phyloP scores from a whole-genome alignment of 2,113 vertebrate genomes.

The Ornithorhynchus anatinus region DNA sequence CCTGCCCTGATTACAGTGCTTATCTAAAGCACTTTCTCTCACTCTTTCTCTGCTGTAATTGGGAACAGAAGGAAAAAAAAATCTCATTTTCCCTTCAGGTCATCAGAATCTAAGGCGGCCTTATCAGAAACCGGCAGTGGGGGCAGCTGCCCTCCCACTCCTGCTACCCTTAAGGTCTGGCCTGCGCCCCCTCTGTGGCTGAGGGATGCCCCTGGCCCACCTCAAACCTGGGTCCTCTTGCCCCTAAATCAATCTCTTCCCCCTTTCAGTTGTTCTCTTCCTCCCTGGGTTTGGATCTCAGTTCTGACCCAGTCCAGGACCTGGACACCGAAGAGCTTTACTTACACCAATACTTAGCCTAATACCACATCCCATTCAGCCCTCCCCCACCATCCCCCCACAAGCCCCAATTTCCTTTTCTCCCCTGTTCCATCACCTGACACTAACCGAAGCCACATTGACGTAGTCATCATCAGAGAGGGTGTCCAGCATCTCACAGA shows the following conservation, averaged over 20 bases:
- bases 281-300: too few relatives aligned
- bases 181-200: too few relatives aligned
- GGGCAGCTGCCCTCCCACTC: too few relatives aligned
- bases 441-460: constrained; percentile 83
- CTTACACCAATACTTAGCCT: too few relatives aligned
- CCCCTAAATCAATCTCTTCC: too few relatives aligned
- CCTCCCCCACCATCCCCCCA: neutral
- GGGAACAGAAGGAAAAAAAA: neutral
- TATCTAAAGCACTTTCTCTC: neutral
- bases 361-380: too few relatives aligned
- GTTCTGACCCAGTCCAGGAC: too few relatives aligned
- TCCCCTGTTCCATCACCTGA: accelerated
- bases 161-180: too few relatives aligned
- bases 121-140: too few relatives aligned
- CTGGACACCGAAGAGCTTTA: too few relatives aligned
- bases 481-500: constrained; percentile 92
- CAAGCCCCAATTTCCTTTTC: accelerated
- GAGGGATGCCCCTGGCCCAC: neutral
- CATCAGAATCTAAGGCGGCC: neutral
- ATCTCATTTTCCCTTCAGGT: neutral
- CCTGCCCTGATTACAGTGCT: neutral
- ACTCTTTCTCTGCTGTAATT: neutral
- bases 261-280: too few relatives aligned
- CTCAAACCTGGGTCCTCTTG: too few relatives aligned
- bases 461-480: constrained; percentile 94